A percentile compares a stretch with the other conserved stretches of the same genome.
Conservation (phyloP, 2,113 vertebrate genomes). For the Eublepharis macularius region DNA sequence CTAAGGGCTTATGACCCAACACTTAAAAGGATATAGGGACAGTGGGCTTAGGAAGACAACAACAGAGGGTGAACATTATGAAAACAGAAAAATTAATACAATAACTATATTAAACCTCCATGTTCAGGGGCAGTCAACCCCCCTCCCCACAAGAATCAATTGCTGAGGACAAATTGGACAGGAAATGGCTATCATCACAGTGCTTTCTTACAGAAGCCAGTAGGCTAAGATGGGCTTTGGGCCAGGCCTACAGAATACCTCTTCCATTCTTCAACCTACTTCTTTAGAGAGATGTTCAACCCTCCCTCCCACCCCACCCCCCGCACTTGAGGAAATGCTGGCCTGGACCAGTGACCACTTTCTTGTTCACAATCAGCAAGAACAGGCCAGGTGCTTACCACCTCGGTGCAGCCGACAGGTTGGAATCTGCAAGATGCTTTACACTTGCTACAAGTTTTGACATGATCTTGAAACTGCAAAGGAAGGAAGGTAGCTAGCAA, state of each 20-base stretch:
- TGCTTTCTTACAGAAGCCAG: no score
- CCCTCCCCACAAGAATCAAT: neutral
- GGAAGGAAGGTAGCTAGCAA: neutral
- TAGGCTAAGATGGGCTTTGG: neutral
- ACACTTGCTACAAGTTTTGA: constrained; percentile 79
- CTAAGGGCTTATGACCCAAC: neutral
- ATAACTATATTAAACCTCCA: neutral
- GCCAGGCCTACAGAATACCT: no score
- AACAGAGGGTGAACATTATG: neutral
- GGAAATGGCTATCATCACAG: neutral
- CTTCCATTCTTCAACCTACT: neutral
- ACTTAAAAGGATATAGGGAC: neutral
- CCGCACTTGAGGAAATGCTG: neutral
- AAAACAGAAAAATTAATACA: neutral
- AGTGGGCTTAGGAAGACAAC: neutral
- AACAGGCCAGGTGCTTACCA: constrained; percentile 65
- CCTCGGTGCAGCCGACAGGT: constrained; percentile 80
- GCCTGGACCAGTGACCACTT: no score
- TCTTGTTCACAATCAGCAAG: neutral
- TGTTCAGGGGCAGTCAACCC: neutral
- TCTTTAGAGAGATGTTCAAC: neutral
- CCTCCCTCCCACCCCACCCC: neutral
- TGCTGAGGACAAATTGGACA: neutral
- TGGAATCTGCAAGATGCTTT: constrained; percentile 83
- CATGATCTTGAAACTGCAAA: constrained; percentile 85